phyloP scores from a whole-genome alignment of 2,113 vertebrate genomes.

The Sylvilagus bachmani region DNA sequence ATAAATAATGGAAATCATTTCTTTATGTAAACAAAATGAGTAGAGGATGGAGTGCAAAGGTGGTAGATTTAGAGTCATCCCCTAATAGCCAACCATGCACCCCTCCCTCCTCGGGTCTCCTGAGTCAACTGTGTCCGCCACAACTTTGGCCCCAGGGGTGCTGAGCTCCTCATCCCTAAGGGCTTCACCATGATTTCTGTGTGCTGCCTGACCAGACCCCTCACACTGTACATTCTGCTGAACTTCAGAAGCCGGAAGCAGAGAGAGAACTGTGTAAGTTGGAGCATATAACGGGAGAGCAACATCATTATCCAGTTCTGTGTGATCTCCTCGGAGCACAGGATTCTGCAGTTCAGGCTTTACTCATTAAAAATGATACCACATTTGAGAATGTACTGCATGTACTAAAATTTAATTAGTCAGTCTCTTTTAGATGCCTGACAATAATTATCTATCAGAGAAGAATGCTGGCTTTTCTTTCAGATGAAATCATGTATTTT shows the following conservation, averaged over 20 bases:
- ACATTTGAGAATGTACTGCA: background rate
- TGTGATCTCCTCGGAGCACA: background rate
- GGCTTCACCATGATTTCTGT: background rate
- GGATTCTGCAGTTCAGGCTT: background rate
- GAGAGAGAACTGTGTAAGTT: background rate
- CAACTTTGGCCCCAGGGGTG: background rate
- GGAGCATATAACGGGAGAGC: background rate
- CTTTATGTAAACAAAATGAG: constrained; percentile 36
- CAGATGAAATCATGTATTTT: constrained; percentile 11
- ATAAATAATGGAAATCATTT: background rate
- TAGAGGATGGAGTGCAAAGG: background rate
- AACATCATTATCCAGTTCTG: background rate
- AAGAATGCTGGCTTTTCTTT: constrained; percentile 29
- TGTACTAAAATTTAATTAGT: constrained; percentile 41
- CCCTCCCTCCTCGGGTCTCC: background rate
- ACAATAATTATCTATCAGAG: constrained; percentile 15
- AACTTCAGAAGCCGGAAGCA: background rate
- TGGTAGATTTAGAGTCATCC: background rate
- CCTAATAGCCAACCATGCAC: background rate
- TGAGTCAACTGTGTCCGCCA: background rate
- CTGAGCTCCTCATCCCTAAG: background rate
- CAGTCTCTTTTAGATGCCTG: constrained; percentile 12
- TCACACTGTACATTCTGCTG: background rate
- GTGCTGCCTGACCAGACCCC: background rate
- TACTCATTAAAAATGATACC: background rate